Percentiles rank a stretch among this genome's conserved stretches.
Evolutionary conservation across 2,888 invertebrate genomes (phyloP).

Genomic region (Oligia strigilis): DNA sequence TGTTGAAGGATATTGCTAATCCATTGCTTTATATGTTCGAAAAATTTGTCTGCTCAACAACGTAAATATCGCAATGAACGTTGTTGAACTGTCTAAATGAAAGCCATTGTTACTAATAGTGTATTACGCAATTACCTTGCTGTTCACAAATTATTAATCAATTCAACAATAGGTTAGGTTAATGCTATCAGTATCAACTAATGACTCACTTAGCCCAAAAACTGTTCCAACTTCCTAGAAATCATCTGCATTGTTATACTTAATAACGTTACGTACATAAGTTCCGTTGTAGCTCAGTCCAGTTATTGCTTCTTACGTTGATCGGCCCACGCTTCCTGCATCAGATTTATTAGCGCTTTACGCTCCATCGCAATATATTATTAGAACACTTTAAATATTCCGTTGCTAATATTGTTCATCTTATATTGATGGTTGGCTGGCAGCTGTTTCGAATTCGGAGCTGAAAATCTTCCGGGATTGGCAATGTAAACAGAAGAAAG

Average conservation of each 20-base stretch:
- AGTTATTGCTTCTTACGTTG: constrained; percentile 57
- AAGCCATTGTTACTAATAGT: background rate
- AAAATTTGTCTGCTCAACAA: background rate
- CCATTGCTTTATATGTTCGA: background rate
- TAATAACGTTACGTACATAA: constrained; percentile 50
- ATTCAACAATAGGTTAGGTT: background rate
- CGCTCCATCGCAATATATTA: constrained; percentile 61
- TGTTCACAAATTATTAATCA: background rate
- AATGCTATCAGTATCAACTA: constrained; percentile 5
- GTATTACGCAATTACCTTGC: background rate
- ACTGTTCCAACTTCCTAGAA: constrained; percentile 45
- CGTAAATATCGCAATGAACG: background rate
- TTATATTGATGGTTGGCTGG: constrained; percentile 45
- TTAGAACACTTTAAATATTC: constrained; percentile 66
- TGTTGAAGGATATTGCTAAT: background rate
- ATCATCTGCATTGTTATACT: constrained; percentile 46
- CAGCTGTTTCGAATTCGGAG: constrained; percentile 28
- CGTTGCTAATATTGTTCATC: constrained; percentile 54
- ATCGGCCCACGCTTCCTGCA: constrained; percentile 64
- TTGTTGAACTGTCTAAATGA: background rate
- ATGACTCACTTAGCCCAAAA: constrained; percentile 40
- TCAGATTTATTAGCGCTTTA: constrained; percentile 64
- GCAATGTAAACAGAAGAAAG: constrained; percentile 7
- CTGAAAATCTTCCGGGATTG: constrained; percentile 30
- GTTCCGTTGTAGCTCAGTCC: constrained; percentile 59